Conservation (phyloP, 2,888 invertebrate genomes). For the Ormia ochracea region DNA sequence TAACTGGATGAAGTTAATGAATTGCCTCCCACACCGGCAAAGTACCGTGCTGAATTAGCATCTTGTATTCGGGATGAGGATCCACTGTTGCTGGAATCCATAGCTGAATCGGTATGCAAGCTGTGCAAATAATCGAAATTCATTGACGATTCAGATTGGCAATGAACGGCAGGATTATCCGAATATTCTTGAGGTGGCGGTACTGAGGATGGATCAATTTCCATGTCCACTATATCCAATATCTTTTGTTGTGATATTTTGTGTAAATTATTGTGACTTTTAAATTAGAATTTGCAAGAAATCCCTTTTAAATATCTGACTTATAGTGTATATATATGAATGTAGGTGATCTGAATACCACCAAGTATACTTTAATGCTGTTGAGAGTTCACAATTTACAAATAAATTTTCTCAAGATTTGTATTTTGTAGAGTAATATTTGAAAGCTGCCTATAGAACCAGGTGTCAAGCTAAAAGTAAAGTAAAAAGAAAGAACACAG, state of each 20-base stretch:
- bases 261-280: conserved; percentile 55
- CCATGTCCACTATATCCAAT: conserved; percentile 71
- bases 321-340: background rate
- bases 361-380: background rate
- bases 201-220: conserved; percentile 74
- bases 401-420: background rate
- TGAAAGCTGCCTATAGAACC: conserved; percentile 22
- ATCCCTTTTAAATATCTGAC: background rate
- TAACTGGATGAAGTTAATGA: conserved; percentile 60
- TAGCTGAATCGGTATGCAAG: conserved; percentile 64
- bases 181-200: conserved; percentile 72
- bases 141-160: conserved; percentile 74
- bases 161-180: conserved; percentile 64
- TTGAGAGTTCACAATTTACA: background rate
- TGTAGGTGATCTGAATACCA: background rate
- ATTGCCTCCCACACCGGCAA: conserved; percentile 57
- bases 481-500: conserved; percentile 36
- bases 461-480: conserved; percentile 43
- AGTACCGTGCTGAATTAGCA: conserved; percentile 59
- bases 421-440: background rate
- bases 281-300: background rate
- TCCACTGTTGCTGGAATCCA: conserved; percentile 47
- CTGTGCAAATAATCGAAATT: conserved; percentile 75
- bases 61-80: conserved; percentile 64
- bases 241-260: conserved; percentile 63